phyloP scores from a whole-genome alignment of 2,888 invertebrate species.

The Deilephila elpenor region DNA sequence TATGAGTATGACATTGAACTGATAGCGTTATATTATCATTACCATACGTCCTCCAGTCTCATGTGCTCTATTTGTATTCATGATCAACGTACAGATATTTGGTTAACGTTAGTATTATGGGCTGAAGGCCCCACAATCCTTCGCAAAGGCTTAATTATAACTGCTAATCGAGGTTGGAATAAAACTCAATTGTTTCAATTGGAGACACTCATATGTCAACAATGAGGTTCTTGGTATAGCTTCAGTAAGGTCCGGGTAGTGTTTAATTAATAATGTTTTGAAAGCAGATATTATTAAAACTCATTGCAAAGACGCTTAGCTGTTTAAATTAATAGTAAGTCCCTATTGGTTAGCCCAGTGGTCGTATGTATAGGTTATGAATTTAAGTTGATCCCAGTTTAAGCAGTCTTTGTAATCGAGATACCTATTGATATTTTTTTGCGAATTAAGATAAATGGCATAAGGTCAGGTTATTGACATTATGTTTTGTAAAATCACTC shows the following conservation, averaged over 20 bases:
- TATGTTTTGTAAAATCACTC: no score
- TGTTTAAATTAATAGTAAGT: background rate
- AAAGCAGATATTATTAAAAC: slow-evolving; percentile 2
- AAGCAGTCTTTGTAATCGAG: no score
- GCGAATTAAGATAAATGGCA: background rate
- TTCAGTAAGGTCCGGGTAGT: background rate
- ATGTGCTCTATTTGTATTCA: slow-evolving; percentile 4
- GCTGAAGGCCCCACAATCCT: background rate
- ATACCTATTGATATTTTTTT: background rate
- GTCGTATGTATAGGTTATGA: background rate
- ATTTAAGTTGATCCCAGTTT: no score
- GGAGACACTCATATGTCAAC: background rate
- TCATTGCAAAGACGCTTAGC: background rate
- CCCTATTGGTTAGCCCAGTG: background rate
- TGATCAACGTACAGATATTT: background rate
- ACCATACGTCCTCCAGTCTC: slow-evolving; percentile 10
- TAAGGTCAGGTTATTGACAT: no score
- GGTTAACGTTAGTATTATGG: background rate
- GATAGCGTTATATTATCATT: background rate
- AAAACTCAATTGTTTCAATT: slow-evolving; percentile 7
- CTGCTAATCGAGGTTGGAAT: background rate
- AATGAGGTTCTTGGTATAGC: background rate
- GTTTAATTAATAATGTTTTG: background rate
- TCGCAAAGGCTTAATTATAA: background rate
- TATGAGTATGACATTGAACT: slow-evolving; percentile 26